phyloP scores from a whole-genome alignment of 2,888 invertebrate genomes.

The Sinopyrophorus schimmeli region DNA sequence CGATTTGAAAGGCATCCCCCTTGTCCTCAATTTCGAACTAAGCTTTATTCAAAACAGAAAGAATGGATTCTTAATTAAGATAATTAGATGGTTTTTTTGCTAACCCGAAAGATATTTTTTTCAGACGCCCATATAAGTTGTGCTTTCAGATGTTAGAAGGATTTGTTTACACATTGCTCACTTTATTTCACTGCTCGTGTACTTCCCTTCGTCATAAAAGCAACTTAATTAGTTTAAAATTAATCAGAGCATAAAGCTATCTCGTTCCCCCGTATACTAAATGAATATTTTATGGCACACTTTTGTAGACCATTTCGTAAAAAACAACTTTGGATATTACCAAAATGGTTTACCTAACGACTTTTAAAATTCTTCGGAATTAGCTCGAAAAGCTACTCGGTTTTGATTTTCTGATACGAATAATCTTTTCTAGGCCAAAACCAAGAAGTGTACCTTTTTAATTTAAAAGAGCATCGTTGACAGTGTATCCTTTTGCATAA shows the following conservation, averaged over 20 bases:
- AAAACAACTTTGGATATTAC: too few species aligned
- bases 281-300: conserved; percentile 11
- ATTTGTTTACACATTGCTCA: conserved; percentile 23
- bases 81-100: conserved; percentile 18
- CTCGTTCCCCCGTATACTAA: conserved; percentile 2
- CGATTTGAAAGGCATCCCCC: conserved; percentile 20
- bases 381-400: too few species aligned
- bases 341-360: too few species aligned
- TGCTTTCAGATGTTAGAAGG: conserved; percentile 11
- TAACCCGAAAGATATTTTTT: conserved; percentile 15
- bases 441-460: too few species aligned
- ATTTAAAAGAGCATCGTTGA: too few species aligned
- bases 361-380: too few species aligned
- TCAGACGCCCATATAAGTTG: conserved; percentile 9
- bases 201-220: conserved; percentile 13
- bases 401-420: too few species aligned
- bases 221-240: conserved; percentile 23
- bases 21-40: conserved; percentile 17
- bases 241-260: conserved; percentile 21
- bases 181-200: conserved; percentile 14
- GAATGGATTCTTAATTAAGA: conserved; percentile 18
- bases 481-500: too few species aligned
- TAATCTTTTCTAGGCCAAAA: too few species aligned
- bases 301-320: too few species aligned
- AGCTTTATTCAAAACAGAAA: conserved; percentile 17